Evolutionary conservation across 2,113 vertebrate species (phyloP), one percentile per base, ranked within the genome.

Genomic region (Lepidothrix coronata): DNA sequence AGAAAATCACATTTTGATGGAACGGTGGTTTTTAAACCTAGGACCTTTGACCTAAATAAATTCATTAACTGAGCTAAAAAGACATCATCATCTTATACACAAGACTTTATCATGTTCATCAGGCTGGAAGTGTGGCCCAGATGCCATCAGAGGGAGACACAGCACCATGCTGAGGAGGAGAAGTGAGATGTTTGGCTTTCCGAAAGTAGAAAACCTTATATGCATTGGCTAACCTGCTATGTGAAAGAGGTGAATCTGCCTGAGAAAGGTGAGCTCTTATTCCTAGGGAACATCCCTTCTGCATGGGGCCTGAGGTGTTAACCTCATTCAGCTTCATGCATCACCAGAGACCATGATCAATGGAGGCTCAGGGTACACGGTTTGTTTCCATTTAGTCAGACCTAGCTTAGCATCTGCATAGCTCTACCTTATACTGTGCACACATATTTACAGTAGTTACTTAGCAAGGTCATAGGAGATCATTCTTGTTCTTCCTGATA

Each of bases 71-170:
- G 88, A 83, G 54, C 33, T 72, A 65, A 88, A 79, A 77, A 57
- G 49, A 54, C 28, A 37, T 51, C 28, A 37, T 51, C 27, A 9
- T 85, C 43, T 84, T 35, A 77, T 74, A 59, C 5, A 27, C 35
- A 86, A 92, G 51, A 55, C 15, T 83, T 94, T 21, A 74, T 24
- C 12, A 2, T 51, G 59, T 59, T 96, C 79, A 73, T 83, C 72
- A 89, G 72, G 59, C 59, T 89, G 65, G 76, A 97, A 91, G 15
- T 95, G 72, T 86, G 91, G 92, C 57, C 85, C 55, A 89, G 86
- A 84, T 92, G 80, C 94, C 95, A 84, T 96, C 94, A 97, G 94
- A 96, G 94, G 95, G 96, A 97, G 94, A 95, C 94, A 94, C 94
- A 95, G 72, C 55, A 92, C 95, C 68, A 91, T 0, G 2, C 59